Base-by-base conservation (phyloP, 2,113 vertebrate genomes). In the Psophia crepitans region DNA sequence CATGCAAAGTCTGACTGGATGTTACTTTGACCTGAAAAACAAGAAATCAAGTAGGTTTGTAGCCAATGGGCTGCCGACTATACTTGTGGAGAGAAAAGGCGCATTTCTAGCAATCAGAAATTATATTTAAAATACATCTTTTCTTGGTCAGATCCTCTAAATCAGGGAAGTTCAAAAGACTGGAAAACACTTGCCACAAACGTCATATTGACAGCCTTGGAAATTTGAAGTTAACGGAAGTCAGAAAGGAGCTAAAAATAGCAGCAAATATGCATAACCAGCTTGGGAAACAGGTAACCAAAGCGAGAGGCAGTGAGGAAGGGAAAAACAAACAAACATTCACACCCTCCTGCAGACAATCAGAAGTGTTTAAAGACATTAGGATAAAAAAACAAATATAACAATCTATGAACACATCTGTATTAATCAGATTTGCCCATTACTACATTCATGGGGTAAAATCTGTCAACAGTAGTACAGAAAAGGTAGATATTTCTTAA, bases 21-120 rank as follows among this genome's bases (percentile, higher is more conserved):
- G 66, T 44, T 92, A 85, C 95, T 91, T 94, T 94, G 85, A 93
- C 90, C 95, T 94, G 95, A 93, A 97, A 96, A 97, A 94, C 92
- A 83, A 96, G 95, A 97, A 94, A 88, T 57, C 48, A 61, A 69
- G 48, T 54, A 66, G 90, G 74, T 87, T 93, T 79, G 74, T 39
- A 88, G 82, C 43, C 74, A 94, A 71, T 2, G 39, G 61, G 78
- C 70, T 91, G 75, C 49, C 7, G 2, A 79, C 65, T 88, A 2
- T 22, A 90, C 61, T 54, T 65, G 30, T 71, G 49, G 20, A 54
- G 93, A 75, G 46, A 93, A 82, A 95, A 93, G 35, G 35, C 68
- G 35, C 74, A 88, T 61, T 66, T 91, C 54, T n/a, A 85, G 63
- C 63, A 71, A 65, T 53, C 57, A 90, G 35, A 91, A 88, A 46